phyloP scores from a whole-genome alignment of 2,797 vertebrate genomes.

The Poecilia wingei region DNA sequence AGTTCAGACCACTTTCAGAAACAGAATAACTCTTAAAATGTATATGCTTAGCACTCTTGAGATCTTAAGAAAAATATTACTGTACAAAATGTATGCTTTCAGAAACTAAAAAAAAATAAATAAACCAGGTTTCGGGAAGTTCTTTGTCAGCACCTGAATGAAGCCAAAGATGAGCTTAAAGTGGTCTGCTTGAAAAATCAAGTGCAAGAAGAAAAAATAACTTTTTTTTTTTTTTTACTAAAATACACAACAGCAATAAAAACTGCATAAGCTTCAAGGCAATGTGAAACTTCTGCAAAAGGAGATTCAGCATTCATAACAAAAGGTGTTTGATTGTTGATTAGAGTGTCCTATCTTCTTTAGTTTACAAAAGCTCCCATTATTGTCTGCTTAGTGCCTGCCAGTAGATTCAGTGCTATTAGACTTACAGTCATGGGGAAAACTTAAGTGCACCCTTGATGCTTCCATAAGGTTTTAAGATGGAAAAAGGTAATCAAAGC shows the following conservation, averaged over 20 bases:
- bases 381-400: neutral
- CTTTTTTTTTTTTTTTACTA: slow-evolving; percentile 68
- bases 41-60: neutral
- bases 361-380: slow-evolving; percentile 9
- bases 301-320: slow-evolving; percentile 66
- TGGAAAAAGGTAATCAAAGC: neutral
- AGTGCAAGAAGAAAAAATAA: slow-evolving; percentile 49
- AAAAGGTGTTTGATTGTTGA: slow-evolving; percentile 58
- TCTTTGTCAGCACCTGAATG: slow-evolving; percentile 54
- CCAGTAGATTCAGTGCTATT: neutral
- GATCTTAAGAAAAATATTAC: slow-evolving; percentile 17
- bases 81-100: slow-evolving; percentile 33
- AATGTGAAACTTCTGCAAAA: slow-evolving; percentile 61
- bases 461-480: neutral
- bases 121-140: slow-evolving; percentile 49
- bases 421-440: neutral
- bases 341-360: neutral
- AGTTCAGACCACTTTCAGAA: neutral
- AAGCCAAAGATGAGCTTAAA: slow-evolving; percentile 56
- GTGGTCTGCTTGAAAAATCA: slow-evolving; percentile 44
- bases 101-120: slow-evolving; percentile 55
- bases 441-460: neutral
- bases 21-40: neutral
- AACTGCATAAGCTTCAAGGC: slow-evolving; percentile 66
- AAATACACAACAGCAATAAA: slow-evolving; percentile 69